These are phyloP conservation scores for Bovichtus diacanthus DNA, from an alignment of 2,797 vertebrate genomes.

Conservation along the genomic window DNA sequence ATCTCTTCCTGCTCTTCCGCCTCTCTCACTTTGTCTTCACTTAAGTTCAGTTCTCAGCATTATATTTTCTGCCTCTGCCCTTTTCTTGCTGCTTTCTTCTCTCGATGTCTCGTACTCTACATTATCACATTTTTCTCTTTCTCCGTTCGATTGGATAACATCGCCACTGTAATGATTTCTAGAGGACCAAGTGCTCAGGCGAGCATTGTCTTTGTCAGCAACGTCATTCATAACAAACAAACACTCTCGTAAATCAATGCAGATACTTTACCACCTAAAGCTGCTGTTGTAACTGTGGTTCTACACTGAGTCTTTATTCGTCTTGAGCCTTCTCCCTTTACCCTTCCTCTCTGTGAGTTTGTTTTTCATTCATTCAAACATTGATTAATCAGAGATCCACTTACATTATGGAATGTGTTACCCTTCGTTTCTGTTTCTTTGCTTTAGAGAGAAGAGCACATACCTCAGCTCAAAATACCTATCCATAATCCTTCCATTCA, in stretches of 20 bases:
- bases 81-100: slow-evolving; percentile 13
- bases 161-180: slow-evolving; percentile 44
- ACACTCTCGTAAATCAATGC: slow-evolving; percentile 41
- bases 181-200: slow-evolving; percentile 33
- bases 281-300: neutral
- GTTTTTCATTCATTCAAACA: neutral
- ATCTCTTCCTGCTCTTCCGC: slow-evolving; percentile 66
- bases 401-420: neutral
- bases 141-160: slow-evolving; percentile 16
- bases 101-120: neutral
- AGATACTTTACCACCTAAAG: slow-evolving; percentile 31
- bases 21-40: slow-evolving; percentile 50
- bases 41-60: slow-evolving; percentile 41
- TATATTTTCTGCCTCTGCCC: slow-evolving; percentile 17
- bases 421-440: neutral
- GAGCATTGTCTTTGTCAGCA: slow-evolving; percentile 43
- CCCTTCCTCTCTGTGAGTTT: neutral
- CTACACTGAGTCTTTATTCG: neutral
- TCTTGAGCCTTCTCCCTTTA: neutral
- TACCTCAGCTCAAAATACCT: slow-evolving; percentile 6
- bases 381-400: slow-evolving; percentile 26
- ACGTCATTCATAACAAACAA: slow-evolving; percentile 34
- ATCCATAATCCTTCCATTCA: slow-evolving; percentile 14
- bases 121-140: slow-evolving; percentile 1
- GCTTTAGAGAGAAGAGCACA: neutral